A percentile compares a stretch with the other conserved stretches of the same genome.
Conservation (phyloP, 2,113 vertebrate species). For the Forbesichthys agassizii region DNA sequence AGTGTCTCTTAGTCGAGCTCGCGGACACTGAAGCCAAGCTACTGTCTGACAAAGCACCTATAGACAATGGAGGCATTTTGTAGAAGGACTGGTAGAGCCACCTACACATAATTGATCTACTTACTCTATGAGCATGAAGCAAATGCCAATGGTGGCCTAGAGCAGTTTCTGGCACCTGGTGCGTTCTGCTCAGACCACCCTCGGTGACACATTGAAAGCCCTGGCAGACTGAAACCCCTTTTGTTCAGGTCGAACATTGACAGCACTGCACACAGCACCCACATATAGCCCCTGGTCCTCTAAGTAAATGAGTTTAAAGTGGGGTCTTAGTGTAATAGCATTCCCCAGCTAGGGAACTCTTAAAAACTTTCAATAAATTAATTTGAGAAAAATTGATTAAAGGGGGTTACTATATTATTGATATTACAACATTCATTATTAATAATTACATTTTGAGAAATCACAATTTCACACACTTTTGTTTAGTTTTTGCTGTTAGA, state of each 20-base stretch:
- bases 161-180: not conserved
- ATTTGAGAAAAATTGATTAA: too few species aligned
- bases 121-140: not conserved
- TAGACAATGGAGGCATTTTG: conserved; percentile 1
- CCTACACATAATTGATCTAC: conserved; percentile 1
- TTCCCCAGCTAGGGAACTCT: too few species aligned
- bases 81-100: conserved; percentile 3
- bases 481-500: too few species aligned
- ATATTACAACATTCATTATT: too few species aligned
- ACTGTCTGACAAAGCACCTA: conserved; percentile 7
- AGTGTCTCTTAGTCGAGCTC: conserved; percentile 13
- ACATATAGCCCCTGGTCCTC: too few species aligned
- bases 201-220: not conserved
- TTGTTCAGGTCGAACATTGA: not conserved
- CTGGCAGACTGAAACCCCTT: not conserved
- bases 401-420: too few species aligned
- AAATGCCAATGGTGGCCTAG: not conserved
- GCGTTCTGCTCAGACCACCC: not conserved
- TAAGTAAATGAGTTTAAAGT: too few species aligned
- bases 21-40: conserved; percentile 23
- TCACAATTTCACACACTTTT: too few species aligned
- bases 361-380: too few species aligned
- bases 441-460: too few species aligned
- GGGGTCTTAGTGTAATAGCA: too few species aligned
- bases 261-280: too few species aligned